These are phyloP conservation scores for Germaria angustata DNA, from an alignment of 2,888 invertebrate genomes.

Conservation along the genomic window DNA sequence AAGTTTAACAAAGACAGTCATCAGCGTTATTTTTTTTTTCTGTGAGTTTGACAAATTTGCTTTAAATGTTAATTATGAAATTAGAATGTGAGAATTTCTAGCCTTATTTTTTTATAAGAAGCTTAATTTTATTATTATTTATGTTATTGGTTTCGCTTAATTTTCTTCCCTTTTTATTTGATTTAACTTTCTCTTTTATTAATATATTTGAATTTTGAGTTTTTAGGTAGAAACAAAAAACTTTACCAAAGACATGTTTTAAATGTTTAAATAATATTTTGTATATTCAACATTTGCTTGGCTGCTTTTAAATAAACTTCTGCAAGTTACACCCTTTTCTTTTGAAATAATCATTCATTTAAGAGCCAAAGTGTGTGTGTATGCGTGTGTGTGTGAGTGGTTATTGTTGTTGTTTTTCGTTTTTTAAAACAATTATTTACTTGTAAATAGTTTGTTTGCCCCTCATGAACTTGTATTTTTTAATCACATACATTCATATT, in stretches of 20 bases:
- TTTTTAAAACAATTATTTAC: no score
- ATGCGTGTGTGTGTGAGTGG: slow-evolving; percentile 18
- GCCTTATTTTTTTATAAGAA: slow-evolving; percentile 26
- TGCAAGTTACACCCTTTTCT: slow-evolving; percentile 48
- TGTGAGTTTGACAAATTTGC: neutral
- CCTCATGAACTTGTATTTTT: no score
- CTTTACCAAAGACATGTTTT: slow-evolving; percentile 47
- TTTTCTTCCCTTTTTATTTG: slow-evolving; percentile 17
- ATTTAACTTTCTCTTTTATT: slow-evolving; percentile 54
- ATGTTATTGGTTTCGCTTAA: neutral
- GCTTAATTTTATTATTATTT: neutral
- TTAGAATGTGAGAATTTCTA: slow-evolving; percentile 52
- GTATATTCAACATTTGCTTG: slow-evolving; percentile 21
- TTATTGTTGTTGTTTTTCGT: no score
- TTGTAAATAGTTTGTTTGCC: slow-evolving; percentile 10
- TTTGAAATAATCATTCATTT: neutral
- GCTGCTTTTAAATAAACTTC: slow-evolving; percentile 1
- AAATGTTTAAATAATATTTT: slow-evolving; percentile 49
- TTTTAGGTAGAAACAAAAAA: neutral
- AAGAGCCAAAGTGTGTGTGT: neutral
- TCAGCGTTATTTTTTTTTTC: neutral
- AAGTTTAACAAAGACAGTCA: neutral
- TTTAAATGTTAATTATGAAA: slow-evolving; percentile 31
- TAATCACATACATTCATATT: no score
- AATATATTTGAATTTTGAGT: slow-evolving; percentile 28